Percentiles rank a stretch among this genome's conserved stretches.
phyloP scores from a whole-genome alignment of 2,888 invertebrate species.

The Tipula unca region DNA sequence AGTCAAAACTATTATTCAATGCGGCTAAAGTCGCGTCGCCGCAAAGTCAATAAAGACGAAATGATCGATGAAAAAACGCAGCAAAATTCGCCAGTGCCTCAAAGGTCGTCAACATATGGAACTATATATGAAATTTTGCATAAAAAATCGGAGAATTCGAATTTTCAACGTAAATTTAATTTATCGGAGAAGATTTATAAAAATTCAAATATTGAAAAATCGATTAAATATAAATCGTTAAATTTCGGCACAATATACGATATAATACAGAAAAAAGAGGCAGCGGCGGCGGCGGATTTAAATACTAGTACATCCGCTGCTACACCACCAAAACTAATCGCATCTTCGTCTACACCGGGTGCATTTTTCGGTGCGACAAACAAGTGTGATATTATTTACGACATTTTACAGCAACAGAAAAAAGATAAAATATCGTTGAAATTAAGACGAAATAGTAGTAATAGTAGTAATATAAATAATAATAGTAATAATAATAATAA shows the following conservation, averaged over 20 bases:
- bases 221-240: constrained; percentile 24
- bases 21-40: constrained; percentile 2
- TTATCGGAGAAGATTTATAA: constrained; percentile 34
- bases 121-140: constrained; percentile 43
- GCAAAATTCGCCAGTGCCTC: constrained; percentile 26
- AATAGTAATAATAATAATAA: constrained; percentile 8
- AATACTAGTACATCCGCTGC: constrained; percentile 22
- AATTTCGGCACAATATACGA: constrained; percentile 39
- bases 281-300: constrained; percentile 16
- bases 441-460: neutral
- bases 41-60: constrained; percentile 28
- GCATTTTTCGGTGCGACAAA: constrained; percentile 23
- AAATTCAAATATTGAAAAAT: constrained; percentile 22
- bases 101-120: constrained; percentile 31
- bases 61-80: constrained; percentile 43
- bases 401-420: constrained; percentile 34
- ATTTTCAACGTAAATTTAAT: constrained; percentile 38
- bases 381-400: constrained; percentile 41
- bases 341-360: constrained; percentile 18
- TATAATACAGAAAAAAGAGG: constrained; percentile 36
- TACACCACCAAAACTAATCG: constrained; percentile 17
- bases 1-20: constrained; percentile 18
- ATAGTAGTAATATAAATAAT: neutral
- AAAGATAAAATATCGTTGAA: constrained; percentile 19
- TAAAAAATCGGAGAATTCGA: constrained; percentile 35